A percentile compares a stretch with the other conserved stretches of the same genome.
Evolutionary conservation across 2,888 invertebrate genomes (phyloP).

Genomic region (Drosophila nr. medialis): DNA sequence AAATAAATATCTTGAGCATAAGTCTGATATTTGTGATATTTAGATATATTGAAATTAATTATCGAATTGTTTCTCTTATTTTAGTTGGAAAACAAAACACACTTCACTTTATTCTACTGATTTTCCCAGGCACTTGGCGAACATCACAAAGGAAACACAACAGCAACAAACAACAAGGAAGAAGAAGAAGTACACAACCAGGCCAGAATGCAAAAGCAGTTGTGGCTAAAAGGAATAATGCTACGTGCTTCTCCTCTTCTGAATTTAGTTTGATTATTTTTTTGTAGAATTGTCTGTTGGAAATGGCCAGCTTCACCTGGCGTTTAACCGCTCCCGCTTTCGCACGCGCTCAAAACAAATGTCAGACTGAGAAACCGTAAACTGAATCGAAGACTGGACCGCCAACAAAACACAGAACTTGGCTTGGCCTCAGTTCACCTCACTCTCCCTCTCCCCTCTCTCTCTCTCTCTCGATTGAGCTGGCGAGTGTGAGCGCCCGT

Average conservation of each 20-base stretch:
- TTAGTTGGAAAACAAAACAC: conserved; percentile 2
- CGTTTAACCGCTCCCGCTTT: conserved; percentile 52
- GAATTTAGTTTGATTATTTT: conserved; percentile 1
- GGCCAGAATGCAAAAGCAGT: conserved; percentile 10
- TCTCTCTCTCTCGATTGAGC: conserved; percentile 1
- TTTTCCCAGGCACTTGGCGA: conserved; percentile 25
- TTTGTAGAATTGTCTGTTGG: conserved; percentile 1
- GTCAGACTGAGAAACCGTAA: conserved; percentile 69
- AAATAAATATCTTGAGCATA: conserved; percentile 5
- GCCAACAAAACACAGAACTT: conserved; percentile 50
- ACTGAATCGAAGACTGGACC: conserved; percentile 64
- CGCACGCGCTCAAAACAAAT: conserved; percentile 76
- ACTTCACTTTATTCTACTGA: conserved; percentile 14
- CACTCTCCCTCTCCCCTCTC: conserved; percentile 4
- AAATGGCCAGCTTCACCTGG: conserved; percentile 21
- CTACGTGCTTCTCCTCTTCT: neutral
- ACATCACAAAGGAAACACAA: conserved; percentile 6
- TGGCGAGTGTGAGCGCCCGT: neutral
- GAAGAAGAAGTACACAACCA: conserved; percentile 10
- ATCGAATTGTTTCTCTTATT: neutral
- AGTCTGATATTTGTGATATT: neutral
- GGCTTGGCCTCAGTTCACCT: conserved; percentile 40
- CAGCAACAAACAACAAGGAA: neutral
- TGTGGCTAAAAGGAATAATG: neutral
- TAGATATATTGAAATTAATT: neutral